Evolutionary conservation across 2,797 vertebrate species (phyloP).

Genomic region (Australoheros facetus): DNA sequence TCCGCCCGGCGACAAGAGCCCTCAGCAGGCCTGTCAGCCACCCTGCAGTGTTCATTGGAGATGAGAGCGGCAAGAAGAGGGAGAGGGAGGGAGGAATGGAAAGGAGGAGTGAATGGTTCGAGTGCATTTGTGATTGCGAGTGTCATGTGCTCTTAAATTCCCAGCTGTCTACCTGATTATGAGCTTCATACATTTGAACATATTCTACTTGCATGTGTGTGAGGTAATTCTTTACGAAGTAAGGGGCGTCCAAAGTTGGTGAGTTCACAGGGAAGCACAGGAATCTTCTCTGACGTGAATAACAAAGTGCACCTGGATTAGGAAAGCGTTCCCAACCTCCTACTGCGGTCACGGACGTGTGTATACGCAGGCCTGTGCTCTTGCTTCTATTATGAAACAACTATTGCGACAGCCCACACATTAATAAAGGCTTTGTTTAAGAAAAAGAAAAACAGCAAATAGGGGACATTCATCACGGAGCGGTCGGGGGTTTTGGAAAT

Average conservation of each 20-base stretch:
- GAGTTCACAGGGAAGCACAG: conserved; percentile 55
- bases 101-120: conserved; percentile 2
- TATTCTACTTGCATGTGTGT: conserved; percentile 11
- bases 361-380: neutral
- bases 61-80: conserved; percentile 39
- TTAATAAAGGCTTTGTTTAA: conserved; percentile 34
- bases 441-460: conserved; percentile 17
- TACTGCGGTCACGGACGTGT: conserved; percentile 28
- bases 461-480: conserved; percentile 1
- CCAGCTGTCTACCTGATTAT: conserved; percentile 24
- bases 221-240: conserved; percentile 43
- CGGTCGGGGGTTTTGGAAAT: conserved; percentile 20
- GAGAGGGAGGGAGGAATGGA: conserved; percentile 4
- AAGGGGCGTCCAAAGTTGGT: conserved; percentile 23
- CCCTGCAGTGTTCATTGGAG: conserved; percentile 67
- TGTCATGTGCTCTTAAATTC: conserved; percentile 27
- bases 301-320: conserved; percentile 72
- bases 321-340: conserved; percentile 64
- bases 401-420: conserved; percentile 26
- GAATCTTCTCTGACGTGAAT: conserved; percentile 68
- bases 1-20: conserved; percentile 76
- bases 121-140: conserved; percentile 18
- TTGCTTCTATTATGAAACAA: conserved; percentile 22
- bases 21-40: conserved; percentile 74
- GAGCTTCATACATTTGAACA: neutral